phyloP scores from a whole-genome alignment of 92 coral and sea anemone genomes.

The Zoanthus solanderi region DNA sequence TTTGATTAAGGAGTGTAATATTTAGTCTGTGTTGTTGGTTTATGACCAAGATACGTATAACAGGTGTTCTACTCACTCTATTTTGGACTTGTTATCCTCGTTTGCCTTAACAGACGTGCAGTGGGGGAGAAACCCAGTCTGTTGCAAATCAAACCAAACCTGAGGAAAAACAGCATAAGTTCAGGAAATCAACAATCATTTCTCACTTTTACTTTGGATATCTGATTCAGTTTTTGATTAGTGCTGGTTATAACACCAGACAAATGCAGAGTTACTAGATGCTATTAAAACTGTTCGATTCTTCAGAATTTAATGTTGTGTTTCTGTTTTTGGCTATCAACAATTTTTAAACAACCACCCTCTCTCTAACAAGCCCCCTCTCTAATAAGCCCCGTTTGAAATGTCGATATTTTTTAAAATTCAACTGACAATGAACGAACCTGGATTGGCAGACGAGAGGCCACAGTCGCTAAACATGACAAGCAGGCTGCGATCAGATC shows the following conservation, averaged over 20 bases:
- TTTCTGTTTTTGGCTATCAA: too few species aligned
- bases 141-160: slow-evolving; percentile 96
- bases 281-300: too few species aligned
- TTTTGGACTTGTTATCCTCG: slow-evolving; percentile 65
- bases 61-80: slow-evolving; percentile 69
- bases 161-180: slow-evolving; percentile 30
- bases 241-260: too few species aligned
- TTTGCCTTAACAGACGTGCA: slow-evolving; percentile 77
- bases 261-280: too few species aligned
- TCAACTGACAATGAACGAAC: slow-evolving; percentile 42
- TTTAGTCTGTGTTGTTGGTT: background rate
- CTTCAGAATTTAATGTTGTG: too few species aligned
- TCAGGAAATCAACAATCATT: background rate
- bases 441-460: slow-evolving; percentile 90
- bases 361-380: too few species aligned
- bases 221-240: too few species aligned
- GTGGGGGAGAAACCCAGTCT: slow-evolving; percentile 92
- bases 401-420: background rate
- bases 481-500: slow-evolving; percentile 85
- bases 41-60: too few species aligned
- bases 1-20: background rate
- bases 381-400: background rate
- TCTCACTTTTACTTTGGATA: background rate
- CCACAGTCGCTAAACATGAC: slow-evolving; percentile 88
- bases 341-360: too few species aligned